Percentiles rank a stretch among this genome's conserved stretches.
Conservation (phyloP, 2,797 vertebrate species). For the Pelobates cultripes region DNA sequence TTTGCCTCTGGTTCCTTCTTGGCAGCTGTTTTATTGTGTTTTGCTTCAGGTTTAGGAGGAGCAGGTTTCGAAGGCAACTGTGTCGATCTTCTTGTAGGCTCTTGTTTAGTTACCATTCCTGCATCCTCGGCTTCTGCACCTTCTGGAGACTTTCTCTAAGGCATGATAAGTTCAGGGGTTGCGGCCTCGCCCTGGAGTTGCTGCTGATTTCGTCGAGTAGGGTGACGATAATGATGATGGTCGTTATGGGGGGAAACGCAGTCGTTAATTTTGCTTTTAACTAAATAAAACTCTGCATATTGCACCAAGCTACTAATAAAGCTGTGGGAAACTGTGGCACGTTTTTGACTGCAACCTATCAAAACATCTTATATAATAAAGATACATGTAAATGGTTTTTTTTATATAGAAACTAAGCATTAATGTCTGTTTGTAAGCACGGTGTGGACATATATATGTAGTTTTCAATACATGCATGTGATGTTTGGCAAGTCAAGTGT, state of each 20-base stretch:
- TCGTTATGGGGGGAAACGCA: constrained; percentile 30
- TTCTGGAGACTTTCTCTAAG: constrained; percentile 79
- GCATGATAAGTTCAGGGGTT: constrained; percentile 25
- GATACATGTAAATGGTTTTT: too few species aligned
- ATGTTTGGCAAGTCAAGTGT: too few species aligned
- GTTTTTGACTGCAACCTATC: too few species aligned
- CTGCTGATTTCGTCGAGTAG: background rate
- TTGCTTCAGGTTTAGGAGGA: constrained; percentile 85
- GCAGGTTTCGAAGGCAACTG: constrained; percentile 88
- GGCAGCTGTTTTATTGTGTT: constrained; percentile 85
- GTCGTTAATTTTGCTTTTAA: background rate
- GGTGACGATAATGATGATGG: constrained; percentile 1
- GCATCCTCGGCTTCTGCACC: constrained; percentile 91
- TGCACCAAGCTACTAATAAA: too few species aligned
- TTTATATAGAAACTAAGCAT: too few species aligned
- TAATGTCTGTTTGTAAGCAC: too few species aligned
- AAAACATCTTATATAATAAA: too few species aligned
- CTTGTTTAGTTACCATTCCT: constrained; percentile 93
- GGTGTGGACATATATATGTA: too few species aligned
- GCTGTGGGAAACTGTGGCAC: too few species aligned
- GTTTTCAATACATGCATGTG: too few species aligned
- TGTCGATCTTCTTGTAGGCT: constrained; percentile 93
- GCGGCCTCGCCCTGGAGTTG: constrained; percentile 36
- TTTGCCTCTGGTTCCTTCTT: constrained; percentile 93
- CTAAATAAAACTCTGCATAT: too few species aligned